A percentile compares a stretch with the other conserved stretches of the same genome.
Evolutionary conservation across 2,113 vertebrate species (phyloP).

Genomic region (Maccullochella peelii): DNA sequence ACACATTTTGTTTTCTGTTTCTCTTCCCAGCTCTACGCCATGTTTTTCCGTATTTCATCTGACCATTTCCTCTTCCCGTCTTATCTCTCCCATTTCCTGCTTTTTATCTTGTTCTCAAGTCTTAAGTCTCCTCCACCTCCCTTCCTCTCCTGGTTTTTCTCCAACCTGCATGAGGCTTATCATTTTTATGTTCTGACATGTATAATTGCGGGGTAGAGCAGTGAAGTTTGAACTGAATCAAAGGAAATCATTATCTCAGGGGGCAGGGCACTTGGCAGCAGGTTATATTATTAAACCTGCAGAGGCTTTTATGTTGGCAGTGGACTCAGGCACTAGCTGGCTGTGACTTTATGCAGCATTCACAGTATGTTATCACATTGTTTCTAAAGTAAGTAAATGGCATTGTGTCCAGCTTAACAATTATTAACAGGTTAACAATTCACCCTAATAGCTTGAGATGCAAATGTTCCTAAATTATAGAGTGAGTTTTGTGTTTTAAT

Average conservation of each 20-base stretch:
- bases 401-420: neutral
- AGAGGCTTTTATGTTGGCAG: conserved; percentile 32
- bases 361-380: neutral
- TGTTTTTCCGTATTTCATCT: conserved; percentile 14
- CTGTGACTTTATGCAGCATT: conserved; percentile 2
- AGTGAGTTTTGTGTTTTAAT: neutral
- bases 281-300: conserved; percentile 31
- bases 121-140: neutral
- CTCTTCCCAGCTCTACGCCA: conserved; percentile 15
- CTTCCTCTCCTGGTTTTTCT: conserved; percentile 36
- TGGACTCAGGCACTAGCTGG: conserved; percentile 7
- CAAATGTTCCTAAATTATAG: neutral
- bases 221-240: conserved; percentile 34
- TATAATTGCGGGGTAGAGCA: conserved; percentile 38
- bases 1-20: conserved; percentile 29
- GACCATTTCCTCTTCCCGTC: conserved; percentile 25
- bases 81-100: conserved; percentile 30
- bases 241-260: conserved; percentile 57
- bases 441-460: neutral
- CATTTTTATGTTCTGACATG: conserved; percentile 24
- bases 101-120: conserved; percentile 22
- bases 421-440: neutral
- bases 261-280: conserved; percentile 50
- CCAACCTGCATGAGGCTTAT: conserved; percentile 17
- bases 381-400: conserved; percentile 13